phyloP scores from a whole-genome alignment of 2,888 invertebrate species.

The Anticlea derivata region DNA sequence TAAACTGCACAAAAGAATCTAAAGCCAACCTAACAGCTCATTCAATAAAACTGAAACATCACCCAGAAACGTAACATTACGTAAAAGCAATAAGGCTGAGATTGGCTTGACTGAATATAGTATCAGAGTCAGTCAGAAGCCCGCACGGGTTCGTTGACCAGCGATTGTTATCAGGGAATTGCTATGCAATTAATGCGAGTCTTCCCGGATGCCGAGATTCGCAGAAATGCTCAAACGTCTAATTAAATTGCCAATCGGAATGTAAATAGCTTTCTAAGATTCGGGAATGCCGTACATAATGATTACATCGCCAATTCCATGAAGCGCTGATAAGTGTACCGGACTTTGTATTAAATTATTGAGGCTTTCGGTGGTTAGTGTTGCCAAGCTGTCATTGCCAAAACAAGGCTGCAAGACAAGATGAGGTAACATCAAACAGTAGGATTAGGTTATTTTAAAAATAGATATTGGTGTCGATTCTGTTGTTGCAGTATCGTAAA shows the following conservation, averaged over 20 bases:
- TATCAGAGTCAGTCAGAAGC: constrained; percentile 53
- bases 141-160: constrained; percentile 70
- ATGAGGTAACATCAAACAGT: no score
- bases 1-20: constrained; percentile 50
- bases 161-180: constrained; percentile 65
- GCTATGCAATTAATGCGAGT: constrained; percentile 64
- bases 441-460: no score
- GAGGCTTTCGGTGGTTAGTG: no score
- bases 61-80: constrained; percentile 30
- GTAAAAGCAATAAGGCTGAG: constrained; percentile 45
- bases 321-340: neutral
- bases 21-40: constrained; percentile 31
- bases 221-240: constrained; percentile 24
- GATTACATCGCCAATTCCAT: constrained; percentile 6
- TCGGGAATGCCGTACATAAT: constrained; percentile 13
- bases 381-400: no score
- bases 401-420: no score
- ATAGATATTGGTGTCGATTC: no score
- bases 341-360: neutral
- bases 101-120: constrained; percentile 42
- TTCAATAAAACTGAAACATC: constrained; percentile 31
- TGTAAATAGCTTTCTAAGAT: constrained; percentile 19
- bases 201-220: constrained; percentile 51
- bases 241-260: constrained; percentile 22
- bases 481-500: no score